Evolutionary conservation across 2,888 invertebrate genomes (phyloP).

Genomic region (Drosophila subquinaria): DNA sequence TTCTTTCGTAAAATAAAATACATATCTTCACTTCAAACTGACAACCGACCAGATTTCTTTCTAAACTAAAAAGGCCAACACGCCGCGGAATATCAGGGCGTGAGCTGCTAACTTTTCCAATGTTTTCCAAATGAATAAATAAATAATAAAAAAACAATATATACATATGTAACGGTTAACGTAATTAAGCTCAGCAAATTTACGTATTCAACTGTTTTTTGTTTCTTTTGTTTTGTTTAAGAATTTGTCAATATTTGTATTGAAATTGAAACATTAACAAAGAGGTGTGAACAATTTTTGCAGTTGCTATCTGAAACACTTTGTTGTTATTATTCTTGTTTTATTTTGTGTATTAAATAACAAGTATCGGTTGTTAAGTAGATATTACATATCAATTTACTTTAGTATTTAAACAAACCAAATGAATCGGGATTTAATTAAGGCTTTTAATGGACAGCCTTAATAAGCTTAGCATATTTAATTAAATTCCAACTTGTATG

Average conservation of each 20-base stretch:
- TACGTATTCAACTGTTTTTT: neutral
- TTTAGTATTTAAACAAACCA: neutral
- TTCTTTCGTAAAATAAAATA: constrained; percentile 35
- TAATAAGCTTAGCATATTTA: constrained; percentile 5
- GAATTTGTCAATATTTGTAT: constrained; percentile 15
- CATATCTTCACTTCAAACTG: constrained; percentile 30
- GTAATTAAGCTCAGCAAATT: constrained; percentile 11
- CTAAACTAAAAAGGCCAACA: constrained; percentile 18
- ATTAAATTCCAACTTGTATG: constrained; percentile 16
- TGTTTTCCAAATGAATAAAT: constrained; percentile 8
- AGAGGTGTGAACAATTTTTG: neutral
- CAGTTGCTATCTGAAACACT: neutral
- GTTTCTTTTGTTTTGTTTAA: neutral
- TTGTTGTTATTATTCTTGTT: neutral
- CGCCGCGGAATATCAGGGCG: constrained; percentile 10
- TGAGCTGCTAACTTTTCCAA: constrained; percentile 2
- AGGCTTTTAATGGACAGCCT: neutral
- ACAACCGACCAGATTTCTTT: constrained; percentile 46
- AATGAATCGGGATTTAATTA: constrained; percentile 1
- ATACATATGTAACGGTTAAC: constrained; percentile 9
- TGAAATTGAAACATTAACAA: neutral
- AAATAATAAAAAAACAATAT: neutral
- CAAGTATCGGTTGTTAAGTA: neutral
- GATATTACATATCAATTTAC: neutral
- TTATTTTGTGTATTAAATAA: constrained; percentile 2